Conservation (phyloP, 1,140 invertebrate genomes). For the Apis laboriosa region DNA sequence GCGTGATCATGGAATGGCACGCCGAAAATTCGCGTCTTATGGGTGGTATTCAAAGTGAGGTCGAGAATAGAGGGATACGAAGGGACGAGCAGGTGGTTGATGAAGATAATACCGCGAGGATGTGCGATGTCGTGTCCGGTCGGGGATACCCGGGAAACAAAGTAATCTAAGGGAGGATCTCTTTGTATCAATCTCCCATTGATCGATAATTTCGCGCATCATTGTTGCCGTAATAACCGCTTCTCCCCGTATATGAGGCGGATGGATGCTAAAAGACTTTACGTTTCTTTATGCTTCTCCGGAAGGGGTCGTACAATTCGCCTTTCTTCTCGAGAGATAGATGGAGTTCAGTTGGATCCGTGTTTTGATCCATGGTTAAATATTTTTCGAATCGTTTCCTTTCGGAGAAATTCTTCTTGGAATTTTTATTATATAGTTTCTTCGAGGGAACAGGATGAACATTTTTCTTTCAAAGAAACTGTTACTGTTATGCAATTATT, state of each 20-base stretch:
- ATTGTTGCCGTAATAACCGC: slow-evolving; percentile 65
- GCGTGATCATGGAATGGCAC: slow-evolving; percentile 48
- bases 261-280: slow-evolving; percentile 16
- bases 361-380: background rate
- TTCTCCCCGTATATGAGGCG: slow-evolving; percentile 23
- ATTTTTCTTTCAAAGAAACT: no score
- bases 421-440: background rate
- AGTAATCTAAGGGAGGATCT: slow-evolving; percentile 60
- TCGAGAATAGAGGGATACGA: slow-evolving; percentile 10
- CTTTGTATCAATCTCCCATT: slow-evolving; percentile 61
- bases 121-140: slow-evolving; percentile 43
- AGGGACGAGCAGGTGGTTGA: slow-evolving; percentile 59
- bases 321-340: background rate
- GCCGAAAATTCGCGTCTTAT: slow-evolving; percentile 54
- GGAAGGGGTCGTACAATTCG: slow-evolving; percentile 35
- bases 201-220: slow-evolving; percentile 63
- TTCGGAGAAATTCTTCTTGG: no score
- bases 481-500: background rate
- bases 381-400: background rate
- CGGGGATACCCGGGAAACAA: slow-evolving; percentile 33
- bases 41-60: slow-evolving; percentile 29
- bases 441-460: no score
- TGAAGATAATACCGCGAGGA: slow-evolving; percentile 58
- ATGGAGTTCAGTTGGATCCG: background rate
- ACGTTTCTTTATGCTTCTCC: slow-evolving; percentile 40